Base-by-base conservation (phyloP, 2,888 invertebrate genomes). In the Panopea generosa region DNA sequence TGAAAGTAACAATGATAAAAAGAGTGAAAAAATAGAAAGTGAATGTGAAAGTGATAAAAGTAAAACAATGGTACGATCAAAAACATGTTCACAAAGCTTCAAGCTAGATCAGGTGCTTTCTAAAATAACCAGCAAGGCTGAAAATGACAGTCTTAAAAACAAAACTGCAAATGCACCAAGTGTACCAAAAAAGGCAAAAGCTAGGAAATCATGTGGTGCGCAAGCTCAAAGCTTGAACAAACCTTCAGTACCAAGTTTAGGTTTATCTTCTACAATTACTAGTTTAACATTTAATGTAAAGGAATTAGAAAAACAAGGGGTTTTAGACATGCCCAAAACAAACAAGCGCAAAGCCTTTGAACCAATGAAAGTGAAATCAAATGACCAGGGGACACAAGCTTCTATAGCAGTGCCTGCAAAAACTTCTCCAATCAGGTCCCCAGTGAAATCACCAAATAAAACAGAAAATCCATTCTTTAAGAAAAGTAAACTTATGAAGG, bases 271-370 rank as follows among this genome's bases (percentile, higher is more conserved):
- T 18, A 18, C 86, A 47, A 83, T 77, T 43, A 75, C 77, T 18
- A 68, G 33, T 38, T 60, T 81, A 18, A 81, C 81, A 29, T 81
- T 81, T 69, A 81, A 81, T 65, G 65, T 81, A n/a, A 81, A 81
- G 66, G 77, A 77, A 71, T 66, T 81, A 47, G 81, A 81, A 59
- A 81, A 81, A 43, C 63, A 71, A 33, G 81, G 81, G 26, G 71
- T 81, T 6, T 50, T 81, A 49, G 81, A 81, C 60, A 66, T 81
- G 55, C 81, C 81, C 27, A 81, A 74, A 72, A 50, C 59, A 11
- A 63, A 70, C 16, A 81, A 81, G 47, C 53, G 80, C 16, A 80
- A 80, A 57, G 80, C 80, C 9, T 80, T 80, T 63, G 80, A 80
- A 40, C 80, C 80, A 29, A 56, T 80, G 1, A 80, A 80, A 59